Conservation (phyloP, 2,797 vertebrate genomes). For the Rhynchotus rufescens region DNA sequence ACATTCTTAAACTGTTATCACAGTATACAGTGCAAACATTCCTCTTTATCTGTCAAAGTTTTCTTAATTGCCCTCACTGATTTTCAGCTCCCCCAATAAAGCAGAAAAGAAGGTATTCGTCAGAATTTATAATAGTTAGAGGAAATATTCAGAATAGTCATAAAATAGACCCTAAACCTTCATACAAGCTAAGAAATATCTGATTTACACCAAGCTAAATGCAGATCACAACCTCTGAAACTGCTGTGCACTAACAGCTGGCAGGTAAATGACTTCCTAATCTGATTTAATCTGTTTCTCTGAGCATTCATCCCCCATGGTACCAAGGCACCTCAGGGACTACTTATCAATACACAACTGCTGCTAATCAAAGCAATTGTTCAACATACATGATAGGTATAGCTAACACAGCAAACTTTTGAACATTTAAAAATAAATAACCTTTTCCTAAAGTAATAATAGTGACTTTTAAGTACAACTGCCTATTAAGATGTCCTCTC, state of each 20-base stretch:
- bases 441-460: background rate
- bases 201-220: background rate
- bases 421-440: background rate
- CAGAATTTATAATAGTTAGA: background rate
- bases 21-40: background rate
- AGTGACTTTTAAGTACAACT: background rate
- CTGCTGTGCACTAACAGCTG: background rate
- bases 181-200: background rate
- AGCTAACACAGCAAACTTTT: background rate
- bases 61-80: background rate
- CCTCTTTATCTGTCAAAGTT: background rate
- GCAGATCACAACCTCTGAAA: background rate
- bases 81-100: background rate
- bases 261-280: background rate
- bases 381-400: background rate
- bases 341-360: background rate
- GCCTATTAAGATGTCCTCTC: background rate
- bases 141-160: background rate
- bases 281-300: background rate
- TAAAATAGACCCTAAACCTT: background rate
- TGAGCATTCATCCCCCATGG: background rate
- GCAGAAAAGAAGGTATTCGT: background rate
- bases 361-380: slow-evolving; percentile 3
- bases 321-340: background rate
- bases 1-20: background rate